Base-by-base conservation (phyloP, 2,797 vertebrate genomes). In the Gymnodraco acuticeps region DNA sequence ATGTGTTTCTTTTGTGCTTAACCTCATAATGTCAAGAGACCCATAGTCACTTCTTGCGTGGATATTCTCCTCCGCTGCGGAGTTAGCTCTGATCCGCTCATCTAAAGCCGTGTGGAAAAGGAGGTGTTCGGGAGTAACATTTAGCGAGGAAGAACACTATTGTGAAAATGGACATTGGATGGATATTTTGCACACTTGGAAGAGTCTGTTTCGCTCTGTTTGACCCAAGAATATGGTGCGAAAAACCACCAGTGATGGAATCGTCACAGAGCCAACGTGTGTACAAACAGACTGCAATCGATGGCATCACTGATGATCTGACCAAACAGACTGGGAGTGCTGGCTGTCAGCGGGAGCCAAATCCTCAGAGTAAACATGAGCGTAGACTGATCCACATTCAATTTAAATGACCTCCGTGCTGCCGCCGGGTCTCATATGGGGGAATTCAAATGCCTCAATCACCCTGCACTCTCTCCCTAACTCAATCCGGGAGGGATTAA, bases 21-120 rank as follows among this genome's bases (percentile, higher is more conserved):
- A 94, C 94, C 94, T 93, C 93, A 95, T 94, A 95, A 93, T 89
- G 94, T 95, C 93, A 94, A 93, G 90, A 93, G 89, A 82, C 75
- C 87, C 87, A 88, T 88, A 90, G 87, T 92, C 87, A 89, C 78
- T 93, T 85, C 84, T 81, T 82, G 74, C 75, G 70, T 86, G 87
- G 82, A 90, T 91, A 87, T 90, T 89, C 78, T 85, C 75, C 54
- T 50, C 60, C 17, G 27, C 78, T 81, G 79, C 75, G 62, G 86
- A 91, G 68, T 86, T 83, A 66, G 78, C 78, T 64, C 78, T 64
- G 67, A 75, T 75, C 50, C 15, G 4, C 65, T 88, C 77, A 27
- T 85, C 75, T 78, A 64, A 81, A 88, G 73, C 77, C 1, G 42
- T 48, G 62, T 10, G 75, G 69, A 72, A 71, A 78, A 73, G 51